Percentiles rank a stretch among this genome's conserved stretches.
Conservation (phyloP, 1,140 invertebrate genomes). For the Nixonia krombeini region DNA sequence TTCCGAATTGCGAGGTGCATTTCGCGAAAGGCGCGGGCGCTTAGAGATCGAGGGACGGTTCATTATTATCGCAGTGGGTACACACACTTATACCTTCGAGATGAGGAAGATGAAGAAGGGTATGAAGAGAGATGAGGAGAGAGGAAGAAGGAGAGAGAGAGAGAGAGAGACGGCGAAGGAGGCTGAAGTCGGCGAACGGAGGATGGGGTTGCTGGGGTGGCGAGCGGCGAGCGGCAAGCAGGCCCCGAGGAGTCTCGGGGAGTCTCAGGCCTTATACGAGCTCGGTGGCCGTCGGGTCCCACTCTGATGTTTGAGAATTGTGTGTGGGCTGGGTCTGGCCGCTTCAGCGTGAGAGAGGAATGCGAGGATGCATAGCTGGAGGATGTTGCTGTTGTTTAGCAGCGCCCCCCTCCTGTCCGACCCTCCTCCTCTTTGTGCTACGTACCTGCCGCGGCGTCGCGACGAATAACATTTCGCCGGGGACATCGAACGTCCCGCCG, state of each 20-base stretch:
- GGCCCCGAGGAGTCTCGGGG: conserved; percentile 42
- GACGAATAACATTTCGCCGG: conserved; percentile 2
- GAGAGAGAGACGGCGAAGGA: conserved; percentile 10
- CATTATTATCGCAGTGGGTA: not conserved
- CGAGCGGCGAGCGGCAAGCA: conserved; percentile 36
- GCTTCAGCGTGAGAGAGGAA: conserved; percentile 66
- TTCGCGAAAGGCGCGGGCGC: not conserved
- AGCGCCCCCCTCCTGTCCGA: conserved; percentile 9
- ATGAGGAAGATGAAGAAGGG: conserved; percentile 9
- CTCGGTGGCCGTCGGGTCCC: conserved; percentile 7
- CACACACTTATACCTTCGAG: no score
- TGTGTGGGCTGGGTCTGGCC: conserved; percentile 16
- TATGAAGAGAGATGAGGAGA: conserved; percentile 8
- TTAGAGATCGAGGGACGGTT: conserved; percentile 2
- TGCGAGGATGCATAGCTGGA: conserved; percentile 63
- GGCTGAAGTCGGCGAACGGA: conserved; percentile 13
- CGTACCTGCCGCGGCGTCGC: conserved; percentile 3
- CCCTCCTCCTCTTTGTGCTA: conserved; percentile 1
- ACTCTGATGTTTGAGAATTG: conserved; percentile 9
- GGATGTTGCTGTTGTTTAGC: conserved; percentile 40
- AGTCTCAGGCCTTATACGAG: conserved; percentile 24
- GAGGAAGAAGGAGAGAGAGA: conserved; percentile 17
- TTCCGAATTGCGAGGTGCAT: not conserved
- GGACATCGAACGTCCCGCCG: not conserved
- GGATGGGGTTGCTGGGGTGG: conserved; percentile 31